Evolutionary conservation across 2,113 vertebrate genomes (phyloP).

Genomic region (Tyto alba): DNA sequence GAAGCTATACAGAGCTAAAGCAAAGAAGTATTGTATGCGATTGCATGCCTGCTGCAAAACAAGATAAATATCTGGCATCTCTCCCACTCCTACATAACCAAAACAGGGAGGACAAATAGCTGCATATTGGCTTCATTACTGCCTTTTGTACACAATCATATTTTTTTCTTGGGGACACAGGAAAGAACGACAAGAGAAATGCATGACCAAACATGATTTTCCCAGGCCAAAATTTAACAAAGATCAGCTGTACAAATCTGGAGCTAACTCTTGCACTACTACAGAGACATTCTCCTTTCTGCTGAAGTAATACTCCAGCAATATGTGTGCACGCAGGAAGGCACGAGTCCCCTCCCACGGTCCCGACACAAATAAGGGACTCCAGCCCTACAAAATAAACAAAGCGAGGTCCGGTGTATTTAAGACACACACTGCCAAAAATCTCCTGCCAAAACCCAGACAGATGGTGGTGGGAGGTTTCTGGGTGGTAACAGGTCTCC

Average conservation of each 20-base stretch:
- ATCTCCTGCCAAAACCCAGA: background rate
- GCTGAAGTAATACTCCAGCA: background rate
- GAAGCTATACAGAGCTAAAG: background rate
- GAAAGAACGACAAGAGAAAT: background rate
- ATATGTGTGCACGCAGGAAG: rapidly evolving
- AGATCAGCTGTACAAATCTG: background rate
- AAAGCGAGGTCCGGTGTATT: background rate
- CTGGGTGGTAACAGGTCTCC: background rate
- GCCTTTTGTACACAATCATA: background rate
- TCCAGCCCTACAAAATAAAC: background rate
- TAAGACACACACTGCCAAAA: background rate
- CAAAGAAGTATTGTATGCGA: background rate
- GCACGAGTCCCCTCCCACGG: background rate
- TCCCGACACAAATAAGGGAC: background rate
- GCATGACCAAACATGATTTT: background rate
- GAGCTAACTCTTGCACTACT: background rate
- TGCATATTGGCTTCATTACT: background rate
- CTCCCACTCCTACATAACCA: background rate
- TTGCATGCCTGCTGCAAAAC: background rate
- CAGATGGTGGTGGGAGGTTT: background rate
- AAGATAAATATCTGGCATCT: background rate
- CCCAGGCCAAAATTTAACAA: background rate
- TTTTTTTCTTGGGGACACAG: background rate
- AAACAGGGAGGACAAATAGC: background rate
- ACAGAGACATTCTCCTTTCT: background rate